Evolutionary conservation across 2,888 invertebrate species (phyloP).

Genomic region (Diogma glabrata): DNA sequence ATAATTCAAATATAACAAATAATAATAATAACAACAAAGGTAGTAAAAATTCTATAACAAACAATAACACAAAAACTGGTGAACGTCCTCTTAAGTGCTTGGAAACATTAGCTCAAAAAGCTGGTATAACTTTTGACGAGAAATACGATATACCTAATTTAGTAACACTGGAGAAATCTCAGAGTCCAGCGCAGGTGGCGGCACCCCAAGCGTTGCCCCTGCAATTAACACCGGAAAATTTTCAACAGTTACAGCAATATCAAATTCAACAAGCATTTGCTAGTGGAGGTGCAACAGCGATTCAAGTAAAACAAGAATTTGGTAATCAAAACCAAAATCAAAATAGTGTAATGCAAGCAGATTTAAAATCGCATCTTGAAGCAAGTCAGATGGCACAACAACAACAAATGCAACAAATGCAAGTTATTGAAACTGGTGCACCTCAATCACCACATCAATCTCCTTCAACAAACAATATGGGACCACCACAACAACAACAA

Average conservation of each 20-base stretch:
- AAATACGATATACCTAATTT: constrained; percentile 60
- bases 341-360: constrained; percentile 18
- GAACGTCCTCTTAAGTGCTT: constrained; percentile 51
- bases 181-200: constrained; percentile 38
- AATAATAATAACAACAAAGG: background rate
- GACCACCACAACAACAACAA: constrained; percentile 37
- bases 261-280: constrained; percentile 45
- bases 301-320: constrained; percentile 37
- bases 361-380: constrained; percentile 28
- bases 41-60: constrained; percentile 32
- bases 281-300: constrained; percentile 33
- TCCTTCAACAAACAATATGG: constrained; percentile 27
- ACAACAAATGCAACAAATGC: constrained; percentile 39
- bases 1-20: constrained; percentile 8
- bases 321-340: constrained; percentile 25
- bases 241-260: constrained; percentile 48
- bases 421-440: constrained; percentile 31
- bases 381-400: constrained; percentile 35
- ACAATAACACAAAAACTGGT: constrained; percentile 35
- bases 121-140: constrained; percentile 61
- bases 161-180: constrained; percentile 52
- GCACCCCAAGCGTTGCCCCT: constrained; percentile 31
- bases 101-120: constrained; percentile 60
- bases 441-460: constrained; percentile 39
- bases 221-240: constrained; percentile 38